A percentile compares a stretch with the other conserved stretches of the same genome.
phyloP scores from a whole-genome alignment of 2,888 invertebrate species.

The Hypsopygia costalis region DNA sequence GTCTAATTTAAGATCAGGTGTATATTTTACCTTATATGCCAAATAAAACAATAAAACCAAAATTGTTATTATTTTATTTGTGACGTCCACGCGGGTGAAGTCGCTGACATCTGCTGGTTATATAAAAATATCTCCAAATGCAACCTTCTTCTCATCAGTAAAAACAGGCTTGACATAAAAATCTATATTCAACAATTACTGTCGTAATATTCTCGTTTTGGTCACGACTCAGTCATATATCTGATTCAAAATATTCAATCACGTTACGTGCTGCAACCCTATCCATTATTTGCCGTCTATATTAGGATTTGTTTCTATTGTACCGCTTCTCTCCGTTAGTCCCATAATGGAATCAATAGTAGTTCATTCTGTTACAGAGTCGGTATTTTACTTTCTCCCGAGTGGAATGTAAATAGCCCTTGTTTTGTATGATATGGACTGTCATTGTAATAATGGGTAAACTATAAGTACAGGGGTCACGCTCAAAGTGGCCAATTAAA shows the following conservation, averaged over 20 bases:
- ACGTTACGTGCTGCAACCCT: slow-evolving; percentile 25
- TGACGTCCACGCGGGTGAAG: too few species aligned
- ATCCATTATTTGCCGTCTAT: slow-evolving; percentile 36
- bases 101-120: too few species aligned
- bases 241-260: slow-evolving; percentile 25
- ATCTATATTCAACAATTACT: too few species aligned
- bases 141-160: too few species aligned
- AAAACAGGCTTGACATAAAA: too few species aligned
- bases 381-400: slow-evolving; percentile 43
- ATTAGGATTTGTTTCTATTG: slow-evolving; percentile 38
- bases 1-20: too few species aligned
- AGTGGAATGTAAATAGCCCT: slow-evolving; percentile 36
- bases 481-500: slow-evolving; percentile 15
- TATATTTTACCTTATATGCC: too few species aligned
- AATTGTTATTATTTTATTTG: too few species aligned
- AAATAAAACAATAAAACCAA: too few species aligned
- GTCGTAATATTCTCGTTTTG: slow-evolving; percentile 3
- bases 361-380: slow-evolving; percentile 22
- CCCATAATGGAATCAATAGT: slow-evolving; percentile 38
- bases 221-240: slow-evolving; percentile 11
- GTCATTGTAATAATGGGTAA: slow-evolving; percentile 23
- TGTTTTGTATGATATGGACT: slow-evolving; percentile 21
- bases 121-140: too few species aligned
- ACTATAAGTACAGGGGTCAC: slow-evolving; percentile 10
- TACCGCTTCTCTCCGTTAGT: slow-evolving; percentile 32